Base-by-base conservation (phyloP, 2,113 vertebrate genomes). In the Aspiorhynchus laticeps region DNA sequence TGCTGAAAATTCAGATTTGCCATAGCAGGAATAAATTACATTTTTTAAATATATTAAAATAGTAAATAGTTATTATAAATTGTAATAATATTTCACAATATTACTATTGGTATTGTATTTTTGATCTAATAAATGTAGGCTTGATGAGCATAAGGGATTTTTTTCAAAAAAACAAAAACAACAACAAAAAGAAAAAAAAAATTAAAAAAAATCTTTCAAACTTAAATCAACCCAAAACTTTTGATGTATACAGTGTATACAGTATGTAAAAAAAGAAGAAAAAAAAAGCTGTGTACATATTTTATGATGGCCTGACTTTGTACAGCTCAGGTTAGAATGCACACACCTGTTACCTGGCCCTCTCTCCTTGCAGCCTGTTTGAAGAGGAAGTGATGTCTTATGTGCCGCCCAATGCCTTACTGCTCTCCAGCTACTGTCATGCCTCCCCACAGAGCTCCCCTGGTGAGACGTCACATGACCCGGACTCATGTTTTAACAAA, bases 341-440 rank as follows among this genome's bases (percentile, higher is more conserved):
- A 78, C 46, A 43, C 36, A 85, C 38, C 38, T n/a, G 33, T 84
- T 86, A 75, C 84, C 46, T 78, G 26, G 14, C 79, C 86, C 33
- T 84, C 91, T 90, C 86, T 91, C 85, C 85, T 75, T 80, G 15
- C 94, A 99, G 98, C 91, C 94, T 99, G 88, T 99, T 99, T 93
- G 98, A 99, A 94, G 98, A 99, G 93, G 98, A 99, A 91, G 98
- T 99, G 92, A 99, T 99, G 98, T 99, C 98, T 0, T 99, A 98
- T 3, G 96, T 99, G 88, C 98, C 98, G 0, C 96, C 97, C 91
- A 96, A 97, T 93, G 96, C 96, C 89, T 96, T 99, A 95, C 96
- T 99, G 85, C 96, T 98, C 92, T 96, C 97, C 46, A 97, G 96
- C 91, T 97, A 98, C 93, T 96, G 95, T 93, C 96, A 98, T 85